Conservation (phyloP, 92 coral and sea anemone species). For the Bergia puertoricense region DNA sequence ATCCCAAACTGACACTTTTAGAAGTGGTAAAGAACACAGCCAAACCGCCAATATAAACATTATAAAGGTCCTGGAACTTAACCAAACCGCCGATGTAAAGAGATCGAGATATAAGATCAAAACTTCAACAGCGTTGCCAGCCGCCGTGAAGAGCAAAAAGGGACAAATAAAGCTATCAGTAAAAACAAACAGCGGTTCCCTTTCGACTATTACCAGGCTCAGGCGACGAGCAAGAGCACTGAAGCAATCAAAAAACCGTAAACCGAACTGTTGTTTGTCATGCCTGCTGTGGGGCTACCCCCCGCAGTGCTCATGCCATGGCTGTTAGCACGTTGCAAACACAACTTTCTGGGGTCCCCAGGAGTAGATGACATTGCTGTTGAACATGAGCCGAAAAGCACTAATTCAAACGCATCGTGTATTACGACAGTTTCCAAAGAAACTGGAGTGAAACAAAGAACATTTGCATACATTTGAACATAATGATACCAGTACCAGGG, state of each 20-base stretch:
- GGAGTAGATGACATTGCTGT: not conserved
- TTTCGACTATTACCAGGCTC: not conserved
- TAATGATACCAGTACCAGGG: not conserved
- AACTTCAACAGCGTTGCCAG: not conserved
- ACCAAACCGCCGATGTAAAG: not conserved
- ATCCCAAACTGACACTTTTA: not conserved
- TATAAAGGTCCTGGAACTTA: not conserved
- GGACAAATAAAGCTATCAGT: not conserved
- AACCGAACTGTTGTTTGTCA: constrained; percentile 30
- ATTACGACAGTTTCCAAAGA: not conserved
- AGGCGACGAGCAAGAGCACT: constrained; percentile 23
- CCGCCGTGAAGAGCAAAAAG: not conserved
- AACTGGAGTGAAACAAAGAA: not conserved
- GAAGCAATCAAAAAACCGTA: not conserved
- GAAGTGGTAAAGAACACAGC: not conserved
- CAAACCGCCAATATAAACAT: not conserved
- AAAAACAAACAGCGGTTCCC: not conserved
- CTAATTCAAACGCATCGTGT: not conserved
- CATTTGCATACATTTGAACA: not conserved
- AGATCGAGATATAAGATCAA: not conserved
- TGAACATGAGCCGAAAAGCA: not conserved
- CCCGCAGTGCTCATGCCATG: constrained; percentile 39
- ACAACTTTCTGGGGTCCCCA: not conserved
- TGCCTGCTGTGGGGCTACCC: constrained; percentile 40
- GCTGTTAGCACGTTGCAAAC: not conserved